Conservation (phyloP, 2,113 vertebrate genomes). For the Leptodactylus fuscus region DNA sequence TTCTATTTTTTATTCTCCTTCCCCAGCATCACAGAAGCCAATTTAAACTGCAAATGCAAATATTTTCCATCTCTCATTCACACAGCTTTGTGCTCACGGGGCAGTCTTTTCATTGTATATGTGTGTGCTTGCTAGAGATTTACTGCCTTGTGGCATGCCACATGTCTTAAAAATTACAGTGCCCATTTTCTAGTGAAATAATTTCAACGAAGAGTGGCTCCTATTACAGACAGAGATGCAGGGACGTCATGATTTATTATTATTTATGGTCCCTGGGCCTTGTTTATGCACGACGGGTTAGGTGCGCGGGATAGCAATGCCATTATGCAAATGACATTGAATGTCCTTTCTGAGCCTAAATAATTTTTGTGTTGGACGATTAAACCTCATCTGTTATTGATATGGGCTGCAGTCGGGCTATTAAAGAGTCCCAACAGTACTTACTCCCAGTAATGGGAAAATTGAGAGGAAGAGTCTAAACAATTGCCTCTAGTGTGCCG, state of each 20-base stretch:
- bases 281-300: slow-evolving; percentile 86
- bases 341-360: slow-evolving; percentile 84
- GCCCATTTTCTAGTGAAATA: slow-evolving; percentile 82
- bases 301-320: slow-evolving; percentile 87
- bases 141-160: slow-evolving; percentile 69
- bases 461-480: slow-evolving; percentile 85
- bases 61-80: slow-evolving; percentile 32
- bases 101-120: slow-evolving; percentile 51
- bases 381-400: slow-evolving; percentile 99
- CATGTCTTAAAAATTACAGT: slow-evolving; percentile 82
- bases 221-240: slow-evolving; percentile 77
- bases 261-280: slow-evolving; percentile 84
- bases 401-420: slow-evolving; percentile 93
- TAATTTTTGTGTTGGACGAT: slow-evolving; percentile 93
- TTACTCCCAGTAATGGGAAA: slow-evolving; percentile 90
- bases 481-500: slow-evolving; percentile 82
- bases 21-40: slow-evolving; percentile 15
- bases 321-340: slow-evolving; percentile 98
- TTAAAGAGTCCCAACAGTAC: slow-evolving; percentile 91
- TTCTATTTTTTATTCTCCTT: slow-evolving; percentile 50
- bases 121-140: slow-evolving; percentile 65
- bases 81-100: slow-evolving; percentile 60
- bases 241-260: slow-evolving; percentile 85
- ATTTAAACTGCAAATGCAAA: slow-evolving; percentile 11
- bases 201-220: slow-evolving; percentile 80